Evolutionary conservation across 2,113 vertebrate species (phyloP), one percentile per base, ranked within the genome.

Genomic region (Anguilla rostrata): DNA sequence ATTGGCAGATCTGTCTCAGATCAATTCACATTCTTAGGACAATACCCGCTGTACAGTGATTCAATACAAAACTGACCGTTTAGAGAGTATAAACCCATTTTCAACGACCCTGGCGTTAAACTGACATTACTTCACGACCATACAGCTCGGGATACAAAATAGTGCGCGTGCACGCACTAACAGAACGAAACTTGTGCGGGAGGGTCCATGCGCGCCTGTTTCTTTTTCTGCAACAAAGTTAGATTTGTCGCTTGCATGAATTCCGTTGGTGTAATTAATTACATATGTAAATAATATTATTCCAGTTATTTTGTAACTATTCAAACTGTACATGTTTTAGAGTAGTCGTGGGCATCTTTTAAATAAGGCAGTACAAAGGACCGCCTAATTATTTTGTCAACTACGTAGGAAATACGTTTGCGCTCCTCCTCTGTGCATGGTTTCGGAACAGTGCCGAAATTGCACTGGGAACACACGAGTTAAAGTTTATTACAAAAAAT

Each of bases 391-490:
- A 34, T 53, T 5, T 86, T 18, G 78, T 29, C 49, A 46, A 63
- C 39, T 84, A 78, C 87, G 87, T 39, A 60, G 63, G 9, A 39
- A 39, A 60, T 83, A 39, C 87, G 87, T 85, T 83, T 78, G 66
- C 46, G 18, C 29, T 40, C 84, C 81, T 88, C 63, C 39, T 12
- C n/a, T 49, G 81, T 85, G 87, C 84, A 83, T 83, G 87, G 87
- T 49, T 85, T 41, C 29, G 80, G 82, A 82, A 85, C 63, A n/a
- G 85, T 75, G 46, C 40, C 29, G 41, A 40, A 57, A 82, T 12
- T 43, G 11, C 14, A 43, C 29, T 56, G 46, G 40, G 0, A 34
- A 9, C 26, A n/a, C 26, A 12, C 3, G 20, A 66, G 18, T 66
- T 66, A 66, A 22, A 3, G 11, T 22, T 66, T 66, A 26, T 8